These are phyloP conservation scores for Cygnus olor DNA, from an alignment of 2,797 vertebrate species.

Conservation along the genomic window DNA sequence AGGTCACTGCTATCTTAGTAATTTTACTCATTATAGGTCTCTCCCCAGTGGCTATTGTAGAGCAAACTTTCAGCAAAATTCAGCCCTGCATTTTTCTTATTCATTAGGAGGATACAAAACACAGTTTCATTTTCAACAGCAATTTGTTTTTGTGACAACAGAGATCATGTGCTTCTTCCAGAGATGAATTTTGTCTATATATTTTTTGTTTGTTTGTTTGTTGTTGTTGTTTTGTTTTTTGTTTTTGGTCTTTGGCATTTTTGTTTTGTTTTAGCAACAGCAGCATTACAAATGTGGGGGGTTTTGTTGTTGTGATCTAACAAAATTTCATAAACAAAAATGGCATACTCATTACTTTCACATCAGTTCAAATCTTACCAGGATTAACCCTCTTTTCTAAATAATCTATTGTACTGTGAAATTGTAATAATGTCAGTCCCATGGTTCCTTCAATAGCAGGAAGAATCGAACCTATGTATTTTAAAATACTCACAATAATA, in stretches of 20 bases:
- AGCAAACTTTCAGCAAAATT: neutral
- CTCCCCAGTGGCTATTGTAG: neutral
- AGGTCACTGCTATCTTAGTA: neutral
- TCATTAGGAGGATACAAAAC: neutral
- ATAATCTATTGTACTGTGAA: neutral
- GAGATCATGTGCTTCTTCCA: neutral
- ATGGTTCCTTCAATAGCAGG: neutral
- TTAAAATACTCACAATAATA: slow-evolving; percentile 71
- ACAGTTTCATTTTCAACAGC: neutral
- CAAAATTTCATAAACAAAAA: neutral
- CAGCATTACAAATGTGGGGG: neutral
- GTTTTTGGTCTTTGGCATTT: neutral
- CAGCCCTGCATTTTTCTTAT: neutral
- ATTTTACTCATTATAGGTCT: neutral
- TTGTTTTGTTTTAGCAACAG: neutral
- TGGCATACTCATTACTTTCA: neutral
- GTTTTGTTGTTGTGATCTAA: neutral
- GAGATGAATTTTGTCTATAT: neutral
- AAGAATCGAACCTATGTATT: neutral
- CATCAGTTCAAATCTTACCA: neutral
- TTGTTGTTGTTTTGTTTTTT: neutral
- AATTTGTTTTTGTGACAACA: neutral
- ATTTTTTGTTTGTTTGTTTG: neutral
- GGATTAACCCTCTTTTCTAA: neutral
- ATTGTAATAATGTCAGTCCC: neutral